phyloP scores from a whole-genome alignment of 2,797 vertebrate genomes.

The Phylloscopus collybita region DNA sequence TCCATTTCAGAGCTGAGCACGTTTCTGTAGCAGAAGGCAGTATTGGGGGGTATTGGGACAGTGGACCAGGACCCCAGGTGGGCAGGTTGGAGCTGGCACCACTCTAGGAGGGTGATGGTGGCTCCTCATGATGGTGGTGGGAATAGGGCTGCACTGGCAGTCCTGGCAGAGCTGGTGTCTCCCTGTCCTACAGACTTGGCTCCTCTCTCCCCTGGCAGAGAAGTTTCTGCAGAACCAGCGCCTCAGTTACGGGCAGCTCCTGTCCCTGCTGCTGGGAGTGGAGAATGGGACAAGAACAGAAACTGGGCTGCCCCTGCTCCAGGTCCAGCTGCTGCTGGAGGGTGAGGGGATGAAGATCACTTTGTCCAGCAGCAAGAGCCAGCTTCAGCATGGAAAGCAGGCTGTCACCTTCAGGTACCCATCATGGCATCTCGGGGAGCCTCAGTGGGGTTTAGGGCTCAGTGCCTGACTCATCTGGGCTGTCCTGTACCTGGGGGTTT shows the following conservation, averaged over 20 bases:
- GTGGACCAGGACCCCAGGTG: background rate
- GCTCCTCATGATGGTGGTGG: background rate
- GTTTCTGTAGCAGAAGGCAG: background rate
- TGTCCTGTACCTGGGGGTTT: background rate
- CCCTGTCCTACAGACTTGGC: background rate
- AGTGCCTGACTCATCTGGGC: background rate
- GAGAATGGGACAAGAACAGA: conserved; percentile 14
- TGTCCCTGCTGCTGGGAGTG: conserved; percentile 80
- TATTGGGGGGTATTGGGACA: fast-evolving
- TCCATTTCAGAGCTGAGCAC: background rate
- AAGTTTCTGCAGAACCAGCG: conserved; percentile 86
- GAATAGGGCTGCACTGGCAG: background rate
- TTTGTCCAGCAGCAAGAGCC: conserved; percentile 35
- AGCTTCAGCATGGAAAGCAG: background rate
- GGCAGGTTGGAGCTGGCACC: background rate
- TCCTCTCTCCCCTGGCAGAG: conserved; percentile 65
- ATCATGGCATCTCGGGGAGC: fast-evolving
- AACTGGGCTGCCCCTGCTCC: conserved; percentile 17
- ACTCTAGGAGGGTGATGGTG: background rate
- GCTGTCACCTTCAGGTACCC: conserved; percentile 83
- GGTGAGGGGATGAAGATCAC: conserved; percentile 78
- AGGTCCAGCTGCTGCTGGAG: conserved; percentile 80
- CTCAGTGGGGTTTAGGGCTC: background rate
- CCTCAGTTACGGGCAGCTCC: conserved; percentile 86
- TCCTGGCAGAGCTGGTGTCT: background rate